phyloP scores from a whole-genome alignment of 2,888 invertebrate genomes.

The Arge pagana region DNA sequence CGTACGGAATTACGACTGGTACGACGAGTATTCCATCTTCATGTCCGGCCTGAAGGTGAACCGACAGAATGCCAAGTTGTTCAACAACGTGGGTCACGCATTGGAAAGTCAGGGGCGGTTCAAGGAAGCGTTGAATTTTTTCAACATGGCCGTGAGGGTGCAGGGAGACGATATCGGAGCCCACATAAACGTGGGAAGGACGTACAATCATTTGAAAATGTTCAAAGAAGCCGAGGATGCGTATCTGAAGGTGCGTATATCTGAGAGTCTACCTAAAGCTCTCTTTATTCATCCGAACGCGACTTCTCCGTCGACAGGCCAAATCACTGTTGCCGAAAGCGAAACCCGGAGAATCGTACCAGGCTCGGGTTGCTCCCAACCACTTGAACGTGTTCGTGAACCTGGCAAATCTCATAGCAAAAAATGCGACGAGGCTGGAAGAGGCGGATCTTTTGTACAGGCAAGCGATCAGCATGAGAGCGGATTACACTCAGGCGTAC shows the following conservation, averaged over 20 bases:
- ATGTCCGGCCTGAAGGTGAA: slow-evolving; percentile 88
- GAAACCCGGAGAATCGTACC: slow-evolving; percentile 92
- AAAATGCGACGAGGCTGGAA: slow-evolving; percentile 87
- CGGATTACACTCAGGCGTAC: slow-evolving; percentile 95
- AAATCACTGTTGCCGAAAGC: slow-evolving; percentile 89
- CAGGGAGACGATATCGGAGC: slow-evolving; percentile 97
- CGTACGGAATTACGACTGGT: slow-evolving; percentile 90
- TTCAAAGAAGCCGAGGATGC: slow-evolving; percentile 91
- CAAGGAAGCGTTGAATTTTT: slow-evolving; percentile 84
- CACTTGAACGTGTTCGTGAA: slow-evolving; percentile 95
- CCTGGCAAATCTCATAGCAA: slow-evolving; percentile 91
- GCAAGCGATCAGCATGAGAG: slow-evolving; percentile 96
- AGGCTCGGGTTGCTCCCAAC: slow-evolving; percentile 93
- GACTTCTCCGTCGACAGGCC: slow-evolving; percentile 61
- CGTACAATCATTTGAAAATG: slow-evolving; percentile 88
- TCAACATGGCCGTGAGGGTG: slow-evolving; percentile 88
- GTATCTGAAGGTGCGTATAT: slow-evolving; percentile 71
- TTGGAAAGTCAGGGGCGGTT: slow-evolving; percentile 76
- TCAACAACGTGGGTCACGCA: slow-evolving; percentile 97
- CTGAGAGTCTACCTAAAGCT: not conserved
- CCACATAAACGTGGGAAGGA: slow-evolving; percentile 95
- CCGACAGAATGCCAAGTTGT: slow-evolving; percentile 91
- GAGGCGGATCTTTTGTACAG: slow-evolving; percentile 93
- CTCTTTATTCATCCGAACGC: not conserved
- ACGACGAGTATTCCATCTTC: slow-evolving; percentile 90